Base-by-base conservation (phyloP, 2,113 vertebrate species). In the Festucalex cinctus region DNA sequence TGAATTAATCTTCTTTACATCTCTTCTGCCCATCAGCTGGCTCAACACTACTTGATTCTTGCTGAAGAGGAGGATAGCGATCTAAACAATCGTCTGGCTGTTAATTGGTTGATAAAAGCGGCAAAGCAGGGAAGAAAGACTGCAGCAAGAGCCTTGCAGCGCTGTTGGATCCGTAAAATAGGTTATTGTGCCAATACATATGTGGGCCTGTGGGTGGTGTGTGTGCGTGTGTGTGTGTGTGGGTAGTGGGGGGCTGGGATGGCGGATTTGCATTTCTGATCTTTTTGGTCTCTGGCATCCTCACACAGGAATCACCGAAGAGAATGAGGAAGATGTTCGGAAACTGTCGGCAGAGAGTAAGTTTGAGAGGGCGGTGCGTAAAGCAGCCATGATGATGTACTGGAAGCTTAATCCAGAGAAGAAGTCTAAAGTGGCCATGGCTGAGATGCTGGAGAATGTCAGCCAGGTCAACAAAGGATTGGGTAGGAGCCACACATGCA, bases 301-400 rank as follows among this genome's bases (percentile, higher is more conserved):
- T 37, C 19, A 17, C 4, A 12, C 36, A 98, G 97, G 97, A 62
- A 94, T 99, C 78, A 97, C 95, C 24, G 84, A 79, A 0, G 94
- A 97, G 78, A 98, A 99, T 6, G 93, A 96, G 74, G 82, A 78
- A 1, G 94, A 95, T 13, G 92, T 98, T 60, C 94, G 89, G 39
- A 93, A 83, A 61, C 86, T 99, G 13, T 88, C 94, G 0, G 91
- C 92, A 0, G 97, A 99, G 88, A 96, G 93, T 1, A 96, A 93
- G 70, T 92, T 99, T 83, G 97, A 98, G 85, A 90, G 93, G 72
- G 92, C 94, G 0, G 96, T 99, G 26, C 92, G 97, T 67, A 95
- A 96, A 86, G 96, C 96, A 0, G 95, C 96, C 10, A 92, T 95
- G 80, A 92, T 94, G 86, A 98, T 99, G 95, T 98, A 97, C 79